Evolutionary conservation across 2,888 invertebrate species (phyloP).

Genomic region (Petrolisthes manimaculis): DNA sequence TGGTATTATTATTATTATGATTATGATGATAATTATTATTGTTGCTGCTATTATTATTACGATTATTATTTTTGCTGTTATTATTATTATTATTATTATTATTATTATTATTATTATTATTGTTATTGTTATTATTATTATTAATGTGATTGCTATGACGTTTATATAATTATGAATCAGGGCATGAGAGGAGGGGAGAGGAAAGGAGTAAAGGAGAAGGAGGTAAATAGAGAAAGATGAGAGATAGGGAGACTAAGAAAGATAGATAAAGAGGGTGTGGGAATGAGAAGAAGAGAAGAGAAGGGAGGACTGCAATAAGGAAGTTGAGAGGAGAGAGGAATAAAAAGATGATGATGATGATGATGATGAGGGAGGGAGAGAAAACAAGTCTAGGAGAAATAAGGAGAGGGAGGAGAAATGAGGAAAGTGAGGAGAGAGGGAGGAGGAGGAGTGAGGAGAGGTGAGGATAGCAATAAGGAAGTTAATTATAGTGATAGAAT

Average conservation of each 20-base stretch:
- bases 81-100: background rate
- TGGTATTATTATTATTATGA: background rate
- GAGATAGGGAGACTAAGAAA: background rate
- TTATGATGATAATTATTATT: background rate
- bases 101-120: background rate
- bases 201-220: background rate
- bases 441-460: background rate
- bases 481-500: background rate
- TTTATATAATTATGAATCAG: background rate
- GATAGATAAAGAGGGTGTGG: background rate
- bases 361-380: background rate
- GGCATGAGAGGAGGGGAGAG: background rate
- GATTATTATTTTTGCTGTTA: background rate
- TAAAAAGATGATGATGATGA: background rate
- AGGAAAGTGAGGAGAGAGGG: background rate
- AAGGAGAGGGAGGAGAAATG: background rate
- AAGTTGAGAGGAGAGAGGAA: background rate
- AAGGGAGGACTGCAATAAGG: background rate
- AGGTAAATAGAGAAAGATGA: background rate
- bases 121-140: background rate
- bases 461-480: background rate
- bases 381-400: too few species aligned
- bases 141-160: background rate
- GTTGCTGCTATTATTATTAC: background rate
- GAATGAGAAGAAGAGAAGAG: background rate